A percentile compares a stretch with the other conserved stretches of the same genome.
phyloP scores from a whole-genome alignment of 1,140 invertebrate genomes.

The Calliphora vicina region DNA sequence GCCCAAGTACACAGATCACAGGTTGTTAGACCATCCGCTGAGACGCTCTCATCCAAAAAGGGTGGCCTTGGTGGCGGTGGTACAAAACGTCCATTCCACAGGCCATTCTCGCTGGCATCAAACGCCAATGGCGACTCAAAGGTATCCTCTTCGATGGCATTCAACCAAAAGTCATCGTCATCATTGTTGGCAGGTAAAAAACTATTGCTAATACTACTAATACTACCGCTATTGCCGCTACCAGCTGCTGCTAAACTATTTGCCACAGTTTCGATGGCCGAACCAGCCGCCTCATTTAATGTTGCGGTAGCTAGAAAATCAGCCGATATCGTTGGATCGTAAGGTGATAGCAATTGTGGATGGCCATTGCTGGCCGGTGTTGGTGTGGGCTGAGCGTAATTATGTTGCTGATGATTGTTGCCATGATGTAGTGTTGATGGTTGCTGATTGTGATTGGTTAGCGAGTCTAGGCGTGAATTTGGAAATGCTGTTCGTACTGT shows the following conservation, averaged over 20 bases:
- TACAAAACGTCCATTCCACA: constrained; percentile 73
- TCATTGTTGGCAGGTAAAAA: constrained; percentile 46
- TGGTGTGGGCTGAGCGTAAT: constrained; percentile 2
- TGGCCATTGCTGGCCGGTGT: constrained; percentile 40
- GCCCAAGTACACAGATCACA: constrained; percentile 78
- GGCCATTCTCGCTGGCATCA: constrained; percentile 70
- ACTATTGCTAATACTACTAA: constrained; percentile 6
- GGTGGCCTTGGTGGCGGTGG: constrained; percentile 73
- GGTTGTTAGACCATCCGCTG: constrained; percentile 73
- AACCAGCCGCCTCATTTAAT: neutral
- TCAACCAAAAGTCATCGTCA: constrained; percentile 61
- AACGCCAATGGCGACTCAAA: constrained; percentile 67
- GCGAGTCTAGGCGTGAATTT: constrained; percentile 57
- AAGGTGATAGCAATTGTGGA: constrained; percentile 49
- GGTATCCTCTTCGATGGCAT: constrained; percentile 63
- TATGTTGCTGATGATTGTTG: constrained; percentile 22
- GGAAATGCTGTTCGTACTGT: constrained; percentile 58
- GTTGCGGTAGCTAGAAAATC: constrained; percentile 37
- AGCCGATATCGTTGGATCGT: constrained; percentile 22
- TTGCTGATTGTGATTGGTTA: constrained; percentile 40
- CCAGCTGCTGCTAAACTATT: neutral
- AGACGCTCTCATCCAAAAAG: constrained; percentile 70
- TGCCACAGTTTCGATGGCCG: neutral
- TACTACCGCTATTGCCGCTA: neutral
- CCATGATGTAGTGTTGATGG: neutral